Conservation (phyloP, 2,113 vertebrate species). For the Pachycephala philippinensis region DNA sequence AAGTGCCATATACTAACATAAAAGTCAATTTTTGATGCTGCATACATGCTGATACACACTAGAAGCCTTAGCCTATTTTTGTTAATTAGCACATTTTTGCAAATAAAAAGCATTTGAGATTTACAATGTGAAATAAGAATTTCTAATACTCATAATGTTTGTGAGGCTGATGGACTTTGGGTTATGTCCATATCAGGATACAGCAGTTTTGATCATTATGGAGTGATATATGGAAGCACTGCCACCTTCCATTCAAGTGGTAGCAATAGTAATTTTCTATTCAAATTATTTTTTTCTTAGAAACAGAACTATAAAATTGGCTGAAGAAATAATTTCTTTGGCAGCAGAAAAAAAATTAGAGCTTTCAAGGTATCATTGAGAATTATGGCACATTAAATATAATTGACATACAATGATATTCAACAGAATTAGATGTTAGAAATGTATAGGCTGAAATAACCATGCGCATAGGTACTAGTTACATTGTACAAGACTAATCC, state of each 20-base stretch:
- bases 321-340: not conserved
- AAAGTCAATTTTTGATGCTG: not conserved
- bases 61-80: not conserved
- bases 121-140: not conserved
- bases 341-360: not conserved
- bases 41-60: not conserved
- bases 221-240: not conserved
- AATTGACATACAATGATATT: not conserved
- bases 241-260: not conserved
- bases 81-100: not conserved
- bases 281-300: not conserved
- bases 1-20: not conserved
- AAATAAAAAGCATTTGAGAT: not conserved
- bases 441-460: not conserved
- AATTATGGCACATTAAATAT: not conserved
- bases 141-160: not conserved
- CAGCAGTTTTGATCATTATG: not conserved
- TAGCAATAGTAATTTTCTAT: not conserved
- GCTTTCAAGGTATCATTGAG: not conserved
- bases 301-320: not conserved
- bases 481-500: not conserved
- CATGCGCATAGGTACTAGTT: not conserved
- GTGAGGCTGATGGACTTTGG: not conserved
- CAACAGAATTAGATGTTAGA: not conserved
- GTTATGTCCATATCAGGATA: not conserved